Percentiles rank a stretch among this genome's conserved stretches.
Evolutionary conservation across 2,888 invertebrate genomes (phyloP).

Genomic region (Phania funesta): DNA sequence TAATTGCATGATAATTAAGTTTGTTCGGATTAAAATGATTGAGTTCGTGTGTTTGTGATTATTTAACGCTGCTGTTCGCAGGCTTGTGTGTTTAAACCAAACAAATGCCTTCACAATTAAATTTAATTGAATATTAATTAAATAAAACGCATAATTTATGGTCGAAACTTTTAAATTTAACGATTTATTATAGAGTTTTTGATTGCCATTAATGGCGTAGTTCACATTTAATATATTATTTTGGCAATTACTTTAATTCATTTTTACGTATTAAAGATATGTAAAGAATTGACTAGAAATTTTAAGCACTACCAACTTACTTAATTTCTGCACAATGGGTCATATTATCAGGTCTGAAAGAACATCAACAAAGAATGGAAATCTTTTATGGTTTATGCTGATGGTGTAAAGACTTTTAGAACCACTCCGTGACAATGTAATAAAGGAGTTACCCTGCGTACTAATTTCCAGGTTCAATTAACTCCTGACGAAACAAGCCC

Average conservation of each 20-base stretch:
- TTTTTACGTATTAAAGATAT: not conserved
- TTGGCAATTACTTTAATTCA: not conserved
- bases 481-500: no score
- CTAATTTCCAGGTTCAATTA: no score
- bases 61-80: not conserved
- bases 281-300: no score
- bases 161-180: slow-evolving; percentile 29
- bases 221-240: slow-evolving; percentile 26
- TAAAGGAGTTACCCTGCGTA: no score
- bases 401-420: no score
- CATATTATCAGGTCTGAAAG: no score
- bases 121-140: slow-evolving; percentile 62
- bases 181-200: slow-evolving; percentile 19
- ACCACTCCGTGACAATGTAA: no score
- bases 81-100: slow-evolving; percentile 29
- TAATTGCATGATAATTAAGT: slow-evolving; percentile 57
- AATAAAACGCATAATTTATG: slow-evolving; percentile 62
- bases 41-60: not conserved
- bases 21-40: not conserved
- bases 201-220: slow-evolving; percentile 14
- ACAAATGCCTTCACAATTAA: slow-evolving; percentile 36
- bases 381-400: no score
- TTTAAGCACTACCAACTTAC: no score
- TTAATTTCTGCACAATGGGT: no score
- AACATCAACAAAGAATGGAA: no score